These are phyloP conservation scores for Minunthozetes semirufus DNA, from an alignment of 2,888 invertebrate species.

Conservation along the genomic window DNA sequence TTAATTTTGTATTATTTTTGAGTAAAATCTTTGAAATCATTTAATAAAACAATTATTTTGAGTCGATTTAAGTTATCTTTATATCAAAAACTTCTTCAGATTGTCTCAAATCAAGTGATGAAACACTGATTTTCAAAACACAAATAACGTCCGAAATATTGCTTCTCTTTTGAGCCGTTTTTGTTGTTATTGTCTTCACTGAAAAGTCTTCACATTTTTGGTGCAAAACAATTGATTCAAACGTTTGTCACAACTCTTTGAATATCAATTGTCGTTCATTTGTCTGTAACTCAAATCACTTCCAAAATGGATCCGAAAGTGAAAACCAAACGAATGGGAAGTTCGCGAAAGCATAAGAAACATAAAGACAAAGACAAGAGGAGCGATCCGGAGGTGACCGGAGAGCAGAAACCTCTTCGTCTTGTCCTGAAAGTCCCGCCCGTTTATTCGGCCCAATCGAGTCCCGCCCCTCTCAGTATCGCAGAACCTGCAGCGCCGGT, in stretches of 20 bases:
- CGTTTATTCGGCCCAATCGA: not conserved
- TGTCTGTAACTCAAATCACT: not conserved
- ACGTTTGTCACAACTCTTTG: not conserved
- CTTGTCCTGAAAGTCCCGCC: constrained; percentile 33
- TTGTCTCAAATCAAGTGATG: too few species aligned
- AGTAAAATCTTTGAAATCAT: too few species aligned
- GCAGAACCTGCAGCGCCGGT: not conserved
- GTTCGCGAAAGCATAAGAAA: constrained; percentile 37
- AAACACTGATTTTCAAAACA: too few species aligned
- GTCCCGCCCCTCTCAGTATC: not conserved
- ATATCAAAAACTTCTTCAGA: too few species aligned
- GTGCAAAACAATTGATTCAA: too few species aligned
- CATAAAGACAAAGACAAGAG: constrained; percentile 30
- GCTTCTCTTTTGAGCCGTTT: too few species aligned
- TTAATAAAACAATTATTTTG: too few species aligned
- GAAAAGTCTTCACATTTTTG: too few species aligned
- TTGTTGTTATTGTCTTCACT: too few species aligned
- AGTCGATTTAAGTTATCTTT: too few species aligned
- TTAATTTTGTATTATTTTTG: too few species aligned
- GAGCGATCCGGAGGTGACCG: not conserved
- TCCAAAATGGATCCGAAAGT: not conserved
- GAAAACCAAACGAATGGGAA: constrained; percentile 23
- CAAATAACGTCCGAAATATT: too few species aligned
- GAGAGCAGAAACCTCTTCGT: constrained; percentile 16
- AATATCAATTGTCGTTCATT: not conserved